phyloP scores from a whole-genome alignment of 2,888 invertebrate species.

The Acanthosoma haemorrhoidale region DNA sequence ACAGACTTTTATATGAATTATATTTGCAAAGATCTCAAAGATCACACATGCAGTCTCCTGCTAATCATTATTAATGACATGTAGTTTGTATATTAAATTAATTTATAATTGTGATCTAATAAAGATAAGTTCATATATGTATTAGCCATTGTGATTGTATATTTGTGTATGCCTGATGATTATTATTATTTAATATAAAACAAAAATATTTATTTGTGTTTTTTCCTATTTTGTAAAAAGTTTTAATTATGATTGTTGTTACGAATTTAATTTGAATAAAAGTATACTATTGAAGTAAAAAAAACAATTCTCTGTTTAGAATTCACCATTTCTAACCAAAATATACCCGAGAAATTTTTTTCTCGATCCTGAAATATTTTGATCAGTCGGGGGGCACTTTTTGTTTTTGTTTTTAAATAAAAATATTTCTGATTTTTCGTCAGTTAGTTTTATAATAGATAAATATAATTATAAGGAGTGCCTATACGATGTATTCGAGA shows the following conservation, averaged over 20 bases:
- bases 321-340: no score
- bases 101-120: not conserved
- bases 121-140: not conserved
- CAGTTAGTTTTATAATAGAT: not conserved
- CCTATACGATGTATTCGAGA: constrained; percentile 13
- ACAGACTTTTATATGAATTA: constrained; percentile 78
- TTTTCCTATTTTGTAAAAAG: not conserved
- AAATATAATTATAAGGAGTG: no score
- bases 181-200: not conserved
- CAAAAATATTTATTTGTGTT: not conserved
- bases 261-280: not conserved
- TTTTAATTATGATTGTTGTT: not conserved
- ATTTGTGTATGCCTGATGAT: not conserved
- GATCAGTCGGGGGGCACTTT: no score
- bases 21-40: constrained; percentile 75
- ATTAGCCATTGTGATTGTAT: not conserved
- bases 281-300: not conserved
- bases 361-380: no score
- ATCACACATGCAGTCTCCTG: constrained; percentile 37
- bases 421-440: not conserved
- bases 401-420: not conserved
- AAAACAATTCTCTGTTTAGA: not conserved
- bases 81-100: not conserved
- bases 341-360: no score
- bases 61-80: not conserved